These are phyloP conservation scores for Periparus ater DNA, from an alignment of 2,797 vertebrate genomes.

Conservation along the genomic window DNA sequence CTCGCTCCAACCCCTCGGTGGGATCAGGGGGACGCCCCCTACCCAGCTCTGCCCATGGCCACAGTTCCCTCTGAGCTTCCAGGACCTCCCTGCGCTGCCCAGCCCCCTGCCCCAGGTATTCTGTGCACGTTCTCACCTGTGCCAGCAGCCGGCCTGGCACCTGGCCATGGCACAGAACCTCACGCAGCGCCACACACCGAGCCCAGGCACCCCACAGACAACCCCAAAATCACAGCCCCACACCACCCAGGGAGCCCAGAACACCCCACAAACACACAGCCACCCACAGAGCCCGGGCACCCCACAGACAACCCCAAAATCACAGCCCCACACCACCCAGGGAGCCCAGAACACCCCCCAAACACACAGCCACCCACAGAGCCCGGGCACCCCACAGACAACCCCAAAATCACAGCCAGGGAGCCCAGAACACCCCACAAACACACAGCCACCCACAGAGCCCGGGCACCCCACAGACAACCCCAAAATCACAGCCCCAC, in stretches of 20 bases:
- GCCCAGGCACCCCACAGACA: neutral
- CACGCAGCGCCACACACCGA: neutral
- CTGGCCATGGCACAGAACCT: fast-evolving
- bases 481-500: too few species aligned
- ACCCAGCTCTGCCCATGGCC: fast-evolving
- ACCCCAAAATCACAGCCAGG: neutral
- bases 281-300: too few species aligned
- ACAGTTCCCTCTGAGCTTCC: too few species aligned
- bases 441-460: neutral
- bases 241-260: too few species aligned
- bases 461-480: neutral
- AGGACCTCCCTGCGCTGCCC: fast-evolving
- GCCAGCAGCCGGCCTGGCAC: neutral
- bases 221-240: too few species aligned
- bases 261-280: too few species aligned
- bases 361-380: neutral
- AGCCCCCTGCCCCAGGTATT: neutral
- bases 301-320: too few species aligned
- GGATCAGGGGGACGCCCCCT: neutral
- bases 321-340: too few species aligned
- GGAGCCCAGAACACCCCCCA: too few species aligned
- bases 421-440: too few species aligned
- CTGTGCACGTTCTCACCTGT: fast-evolving
- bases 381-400: neutral
- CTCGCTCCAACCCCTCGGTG: fast-evolving